Evolutionary conservation across 2,797 vertebrate genomes (phyloP).

Genomic region (Oryzias dopingdopingensis): DNA sequence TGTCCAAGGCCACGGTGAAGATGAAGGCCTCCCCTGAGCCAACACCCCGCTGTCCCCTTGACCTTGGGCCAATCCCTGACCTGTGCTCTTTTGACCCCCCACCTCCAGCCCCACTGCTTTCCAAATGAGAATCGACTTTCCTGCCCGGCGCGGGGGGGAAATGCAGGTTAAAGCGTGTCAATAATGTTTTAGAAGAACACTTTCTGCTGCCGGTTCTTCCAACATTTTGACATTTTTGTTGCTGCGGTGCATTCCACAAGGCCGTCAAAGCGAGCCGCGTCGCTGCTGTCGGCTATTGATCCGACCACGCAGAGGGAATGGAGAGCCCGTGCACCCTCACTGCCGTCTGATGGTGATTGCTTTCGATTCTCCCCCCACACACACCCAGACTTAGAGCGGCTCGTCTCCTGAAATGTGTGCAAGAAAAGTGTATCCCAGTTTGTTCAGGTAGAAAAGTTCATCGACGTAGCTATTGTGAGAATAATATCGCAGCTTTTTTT

Average conservation of each 20-base stretch:
- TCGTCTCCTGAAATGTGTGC: constrained; percentile 82
- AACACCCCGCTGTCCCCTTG: constrained; percentile 86
- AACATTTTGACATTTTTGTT: constrained; percentile 88
- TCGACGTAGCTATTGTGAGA: constrained; percentile 58
- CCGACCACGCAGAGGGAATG: constrained; percentile 67
- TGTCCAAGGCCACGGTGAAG: constrained; percentile 83
- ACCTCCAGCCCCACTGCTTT: constrained; percentile 54
- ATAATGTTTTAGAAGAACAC: constrained; percentile 95
- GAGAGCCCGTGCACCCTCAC: constrained; percentile 41
- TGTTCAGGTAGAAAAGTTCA: constrained; percentile 53
- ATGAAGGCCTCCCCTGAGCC: constrained; percentile 79
- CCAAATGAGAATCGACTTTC: constrained; percentile 92
- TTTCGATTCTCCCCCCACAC: constrained; percentile 89
- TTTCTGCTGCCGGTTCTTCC: constrained; percentile 83
- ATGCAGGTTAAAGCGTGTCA: constrained; percentile 94
- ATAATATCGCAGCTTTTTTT: constrained; percentile 68
- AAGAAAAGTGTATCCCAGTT: constrained; percentile 69
- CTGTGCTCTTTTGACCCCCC: constrained; percentile 44
- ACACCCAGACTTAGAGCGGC: constrained; percentile 82
- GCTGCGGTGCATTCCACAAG: constrained; percentile 79
- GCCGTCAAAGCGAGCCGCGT: constrained; percentile 82
- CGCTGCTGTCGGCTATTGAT: constrained; percentile 88
- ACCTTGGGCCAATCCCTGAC: constrained; percentile 84
- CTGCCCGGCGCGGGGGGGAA: constrained; percentile 74
- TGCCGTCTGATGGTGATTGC: constrained; percentile 94